These are phyloP conservation scores for Drosophila yooni DNA, from an alignment of 2,888 invertebrate genomes.

Conservation along the genomic window DNA sequence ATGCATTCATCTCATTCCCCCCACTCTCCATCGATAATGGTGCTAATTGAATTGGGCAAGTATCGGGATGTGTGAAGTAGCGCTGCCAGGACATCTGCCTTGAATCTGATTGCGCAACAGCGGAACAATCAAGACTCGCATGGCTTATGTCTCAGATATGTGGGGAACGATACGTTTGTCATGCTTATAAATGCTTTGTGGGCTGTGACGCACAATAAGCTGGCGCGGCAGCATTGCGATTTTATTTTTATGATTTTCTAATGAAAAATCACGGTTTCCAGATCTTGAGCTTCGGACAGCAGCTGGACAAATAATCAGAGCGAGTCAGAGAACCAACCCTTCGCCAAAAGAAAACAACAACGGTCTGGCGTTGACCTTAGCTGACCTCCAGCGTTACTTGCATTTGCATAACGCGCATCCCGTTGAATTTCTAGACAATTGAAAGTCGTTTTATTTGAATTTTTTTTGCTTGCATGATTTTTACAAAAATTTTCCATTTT, in stretches of 20 bases:
- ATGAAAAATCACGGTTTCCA: conserved; percentile 62
- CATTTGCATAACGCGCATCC: conserved; percentile 78
- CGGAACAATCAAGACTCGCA: conserved; percentile 32
- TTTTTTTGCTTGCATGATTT: conserved; percentile 53
- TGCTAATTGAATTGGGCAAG: conserved; percentile 77
- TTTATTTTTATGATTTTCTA: conserved; percentile 76
- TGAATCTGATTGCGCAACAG: conserved; percentile 32
- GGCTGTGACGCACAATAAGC: conserved; percentile 78
- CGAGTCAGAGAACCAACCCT: conserved; percentile 68
- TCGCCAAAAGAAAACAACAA: conserved; percentile 59
- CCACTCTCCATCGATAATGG: conserved; percentile 25
- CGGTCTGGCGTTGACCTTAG: conserved; percentile 74
- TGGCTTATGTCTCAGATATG: conserved; percentile 43
- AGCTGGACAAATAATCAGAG: conserved; percentile 59
- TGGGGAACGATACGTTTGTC: conserved; percentile 62
- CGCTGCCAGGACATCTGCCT: conserved; percentile 56
- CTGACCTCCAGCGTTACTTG: conserved; percentile 77
- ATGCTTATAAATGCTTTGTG: conserved; percentile 56
- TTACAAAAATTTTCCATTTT: conserved; percentile 40
- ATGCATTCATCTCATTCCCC: background rate
- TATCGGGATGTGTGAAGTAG: conserved; percentile 43
- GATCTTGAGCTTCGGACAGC: conserved; percentile 60
- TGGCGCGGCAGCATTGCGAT: conserved; percentile 55
- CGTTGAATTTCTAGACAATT: conserved; percentile 51
- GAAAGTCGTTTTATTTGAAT: conserved; percentile 6